Base-by-base conservation (phyloP, 2,888 invertebrate species). In the Troides oblongomaculatus region DNA sequence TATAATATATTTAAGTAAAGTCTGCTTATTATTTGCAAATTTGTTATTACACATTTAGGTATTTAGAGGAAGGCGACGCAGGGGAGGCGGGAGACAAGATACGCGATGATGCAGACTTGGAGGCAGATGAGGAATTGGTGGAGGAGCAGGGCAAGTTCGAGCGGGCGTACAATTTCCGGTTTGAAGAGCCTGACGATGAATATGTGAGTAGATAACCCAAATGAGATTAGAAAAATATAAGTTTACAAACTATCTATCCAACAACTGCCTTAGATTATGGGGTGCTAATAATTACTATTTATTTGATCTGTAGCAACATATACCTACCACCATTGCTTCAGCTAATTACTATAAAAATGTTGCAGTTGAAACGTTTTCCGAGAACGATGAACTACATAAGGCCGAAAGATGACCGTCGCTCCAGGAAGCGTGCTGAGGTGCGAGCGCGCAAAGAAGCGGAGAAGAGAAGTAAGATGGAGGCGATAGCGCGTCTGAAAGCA, bases 131-230 rank as follows among this genome's bases (percentile, higher is more conserved):
- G 82, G 91, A 94, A 74, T 94, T 94, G 62, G 93, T 98, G 43
- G 96, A 96, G 77, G 94, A 96, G 81, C 97, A 97, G 86, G 97
- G 97, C 74, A 95, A 96, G 85, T 99, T 98, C 90, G 99, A 99
- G 83, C 94, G 97, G 62, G 98, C 99, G 75, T 99, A 96, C 86
- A 99, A 99, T 92, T 99, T 98, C 86, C 94, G 99, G 73, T 99
- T 96, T 86, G 99, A 99, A 86, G 99, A 99, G 86, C 99, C 98
- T 0, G 99, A 99, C 86, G 94, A 96, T 63, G 97, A 98, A 77
- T 98, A 96, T 87, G 96, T 97, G 77, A 91, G 93, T 43, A 6
- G 2, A 6, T 53, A 18, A 39, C 1, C 10, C 39, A 39, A 39
- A 39, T 39, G 39, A 39, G 39, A 10, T 8, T 10, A 7, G 10